Base-by-base conservation (phyloP, 2,113 vertebrate species). In the Pollachius pollachius region DNA sequence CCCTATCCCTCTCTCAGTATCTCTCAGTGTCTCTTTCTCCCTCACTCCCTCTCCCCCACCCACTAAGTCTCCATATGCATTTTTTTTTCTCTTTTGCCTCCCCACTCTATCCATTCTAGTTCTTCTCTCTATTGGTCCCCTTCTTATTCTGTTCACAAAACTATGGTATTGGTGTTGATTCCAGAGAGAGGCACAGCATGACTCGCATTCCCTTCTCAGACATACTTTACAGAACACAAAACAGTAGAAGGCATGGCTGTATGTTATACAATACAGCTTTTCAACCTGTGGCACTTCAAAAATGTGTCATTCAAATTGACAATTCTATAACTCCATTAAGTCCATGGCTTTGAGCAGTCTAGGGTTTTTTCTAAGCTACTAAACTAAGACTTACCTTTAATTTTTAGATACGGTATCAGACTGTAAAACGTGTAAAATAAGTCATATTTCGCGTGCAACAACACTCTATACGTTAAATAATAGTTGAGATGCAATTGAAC, bases 101-200 rank as follows among this genome's bases (percentile, higher is more conserved):
- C 30, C 30, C 30, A 34, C 30, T 34, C 30, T 34, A 4, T 34
- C 30, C 30, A 9, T 65, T 54, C 13, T 23, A 34, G 4, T 34
- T 34, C 30, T 30, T 78, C 70, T 62, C 59, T 61, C n/a, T 60
- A 11, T 60, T 21, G 7, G 1, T 21, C 8, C 23, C 6, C 23
- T 12, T 1, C 13, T 0, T 9, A 0, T 18, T 73, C 65, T 70
- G 73, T 63, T 63, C 30, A 34, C 30, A 34, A 34, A 34, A 34
- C 6, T 4, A 5, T 34, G 6, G 3, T 34, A 34, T 34, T 5
- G 52, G 52, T 13, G 69, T 72, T 72, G 71, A 76, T 34, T 34
- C 69, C 76, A 73, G 78, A 81, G 62, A 74, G 71, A 79, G 76
- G 78, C 78, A 61, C 79, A 77, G 79, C 41, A 64, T 9, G 69